Conservation (phyloP, 2,113 vertebrate genomes). For the Alligator sinensis region DNA sequence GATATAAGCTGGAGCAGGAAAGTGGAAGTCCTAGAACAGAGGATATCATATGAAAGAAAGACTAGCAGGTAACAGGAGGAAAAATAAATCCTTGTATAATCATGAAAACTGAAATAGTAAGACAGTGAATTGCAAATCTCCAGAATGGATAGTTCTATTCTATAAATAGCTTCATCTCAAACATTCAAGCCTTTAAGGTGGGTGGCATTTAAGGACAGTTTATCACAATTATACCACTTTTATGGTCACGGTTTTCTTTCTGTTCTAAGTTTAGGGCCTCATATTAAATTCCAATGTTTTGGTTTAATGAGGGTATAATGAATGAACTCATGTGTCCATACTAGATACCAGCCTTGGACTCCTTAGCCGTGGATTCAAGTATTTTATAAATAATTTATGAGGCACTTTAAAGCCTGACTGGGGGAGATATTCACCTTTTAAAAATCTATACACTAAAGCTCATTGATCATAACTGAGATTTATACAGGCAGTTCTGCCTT, state of each 20-base stretch:
- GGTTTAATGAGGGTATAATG: not conserved
- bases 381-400: conserved; percentile 63
- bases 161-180: not conserved
- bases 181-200: not conserved
- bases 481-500: not conserved
- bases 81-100: not conserved
- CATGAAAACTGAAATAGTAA: not conserved
- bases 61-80: not conserved
- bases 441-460: not conserved
- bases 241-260: not conserved
- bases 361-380: not conserved
- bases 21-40: not conserved
- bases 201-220: not conserved
- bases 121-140: accelerated
- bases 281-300: conserved; percentile 12
- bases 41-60: not conserved
- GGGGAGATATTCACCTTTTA: conserved; percentile 46
- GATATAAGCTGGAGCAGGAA: not conserved
- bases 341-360: not conserved
- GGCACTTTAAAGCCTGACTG: conserved; percentile 20
- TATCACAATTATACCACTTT: not conserved
- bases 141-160: not conserved
- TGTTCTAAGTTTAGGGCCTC: not conserved
- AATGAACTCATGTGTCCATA: not conserved
- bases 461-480: conserved; percentile 48